Evolutionary conservation across 1,140 invertebrate genomes (phyloP).

Genomic region (Drosophila cardini): DNA sequence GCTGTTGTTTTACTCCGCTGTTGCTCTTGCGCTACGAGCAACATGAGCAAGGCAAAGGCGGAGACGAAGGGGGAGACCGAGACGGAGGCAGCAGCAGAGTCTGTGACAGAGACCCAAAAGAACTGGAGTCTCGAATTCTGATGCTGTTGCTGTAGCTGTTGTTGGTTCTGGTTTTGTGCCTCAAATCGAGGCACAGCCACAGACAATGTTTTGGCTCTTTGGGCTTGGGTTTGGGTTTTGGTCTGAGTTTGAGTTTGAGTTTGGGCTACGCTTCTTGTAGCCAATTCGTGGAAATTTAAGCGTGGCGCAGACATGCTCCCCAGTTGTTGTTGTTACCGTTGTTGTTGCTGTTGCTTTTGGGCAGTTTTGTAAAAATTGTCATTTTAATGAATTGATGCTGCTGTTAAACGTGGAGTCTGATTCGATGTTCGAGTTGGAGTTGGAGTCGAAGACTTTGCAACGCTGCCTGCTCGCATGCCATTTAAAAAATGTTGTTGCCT

Average conservation of each 20-base stretch:
- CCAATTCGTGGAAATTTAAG: slow-evolving; percentile 83
- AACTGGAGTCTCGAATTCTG: slow-evolving; percentile 17
- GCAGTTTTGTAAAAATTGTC: slow-evolving; percentile 83
- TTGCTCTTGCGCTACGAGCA: slow-evolving; percentile 60
- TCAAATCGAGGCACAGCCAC: slow-evolving; percentile 13
- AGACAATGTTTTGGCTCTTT: slow-evolving; percentile 43
- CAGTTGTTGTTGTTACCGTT: slow-evolving; percentile 62
- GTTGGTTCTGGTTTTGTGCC: slow-evolving; percentile 29
- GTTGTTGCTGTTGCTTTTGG: slow-evolving; percentile 66
- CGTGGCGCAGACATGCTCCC: slow-evolving; percentile 80
- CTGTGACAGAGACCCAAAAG: slow-evolving; percentile 9
- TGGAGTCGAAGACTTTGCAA: background rate
- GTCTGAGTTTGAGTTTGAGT: slow-evolving; percentile 1
- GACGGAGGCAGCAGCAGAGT: slow-evolving; percentile 7
- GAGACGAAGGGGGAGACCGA: slow-evolving; percentile 32
- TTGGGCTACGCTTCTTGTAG: slow-evolving; percentile 72
- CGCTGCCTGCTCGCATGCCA: slow-evolving; percentile 59
- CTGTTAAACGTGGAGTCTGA: slow-evolving; percentile 62
- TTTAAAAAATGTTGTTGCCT: slow-evolving; percentile 80
- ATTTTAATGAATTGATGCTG: slow-evolving; percentile 84
- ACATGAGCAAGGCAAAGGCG: slow-evolving; percentile 66
- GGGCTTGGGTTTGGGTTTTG: no score
- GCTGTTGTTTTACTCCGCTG: slow-evolving; percentile 35
- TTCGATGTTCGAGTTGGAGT: no score
- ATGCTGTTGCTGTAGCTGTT: slow-evolving; percentile 14